Evolutionary conservation across 1,140 invertebrate species (phyloP), one percentile per base, ranked within the genome.

Genomic region (Zelostemma sp.): DNA sequence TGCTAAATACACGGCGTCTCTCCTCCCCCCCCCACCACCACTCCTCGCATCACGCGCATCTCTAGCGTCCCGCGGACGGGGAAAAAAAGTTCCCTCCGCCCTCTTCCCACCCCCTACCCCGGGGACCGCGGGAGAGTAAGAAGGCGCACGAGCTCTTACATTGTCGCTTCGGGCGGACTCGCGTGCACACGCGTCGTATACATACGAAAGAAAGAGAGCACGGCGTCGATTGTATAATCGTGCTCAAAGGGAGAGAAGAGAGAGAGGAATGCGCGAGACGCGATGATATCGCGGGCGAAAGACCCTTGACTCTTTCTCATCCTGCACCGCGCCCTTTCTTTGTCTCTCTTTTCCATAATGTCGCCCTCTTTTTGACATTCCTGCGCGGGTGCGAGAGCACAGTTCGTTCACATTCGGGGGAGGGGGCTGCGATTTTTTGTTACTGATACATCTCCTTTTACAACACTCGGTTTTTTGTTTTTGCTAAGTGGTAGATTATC

Each of bases 1-100:
- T 80, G 75, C 76, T 81, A 81, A 82, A 82, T 83, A 83, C 78
- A 76, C 70, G 49, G 54, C 70, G 53, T 57, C 55, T 65, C 54
- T 57, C 55, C 56, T 55, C 45, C 50, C 63, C 57, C 60, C 51
- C 69, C 18, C 21, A 28, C 25, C 31, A 25, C 62, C 61, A 61
- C 66, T 56, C 55, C 48, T 14, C 17, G 19, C 12, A n/a, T n/a
- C n/a, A 40, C 46, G 43, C 11, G 54, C 64, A 60, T 17, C n/a
- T n/a, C 35, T 3, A 38, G 11, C 45, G 31, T 59, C 25, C 54
- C 65, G 64, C 61, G 64, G 57, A 25, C 3, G 21, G 33, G 33
- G 33, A 35, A 70, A 74, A 74, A 68, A 72, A 66, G 58, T 69
- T 61, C 68, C 66, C 67, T 73, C 64, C 72, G 46, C 68, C 61